Evolutionary conservation across 2,797 vertebrate genomes (phyloP).

Genomic region (Neosilurus mollespiculum): DNA sequence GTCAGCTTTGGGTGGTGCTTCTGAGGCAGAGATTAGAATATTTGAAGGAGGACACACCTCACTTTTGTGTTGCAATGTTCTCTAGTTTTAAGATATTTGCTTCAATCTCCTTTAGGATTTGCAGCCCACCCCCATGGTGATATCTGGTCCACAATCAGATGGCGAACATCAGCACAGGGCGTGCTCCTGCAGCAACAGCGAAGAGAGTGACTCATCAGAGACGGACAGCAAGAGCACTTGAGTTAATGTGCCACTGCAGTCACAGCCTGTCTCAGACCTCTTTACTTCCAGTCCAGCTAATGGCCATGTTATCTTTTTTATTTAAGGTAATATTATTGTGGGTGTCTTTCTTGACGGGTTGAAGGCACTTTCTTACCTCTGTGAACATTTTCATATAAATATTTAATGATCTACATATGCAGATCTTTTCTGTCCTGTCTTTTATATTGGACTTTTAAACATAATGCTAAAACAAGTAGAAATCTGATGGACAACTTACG

Average conservation of each 20-base stretch:
- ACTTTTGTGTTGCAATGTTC: not conserved
- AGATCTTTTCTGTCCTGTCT: not conserved
- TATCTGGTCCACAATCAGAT: slow-evolving; percentile 23
- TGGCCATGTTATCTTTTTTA: not conserved
- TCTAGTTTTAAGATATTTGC: not conserved
- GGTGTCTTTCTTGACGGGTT: not conserved
- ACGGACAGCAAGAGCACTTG: slow-evolving; percentile 69
- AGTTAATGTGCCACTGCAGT: not conserved
- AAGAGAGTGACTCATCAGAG: slow-evolving; percentile 68
- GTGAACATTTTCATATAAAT: slow-evolving; percentile 2
- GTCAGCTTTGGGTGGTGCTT: not conserved
- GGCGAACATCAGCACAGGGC: slow-evolving; percentile 31
- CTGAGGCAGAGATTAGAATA: not conserved
- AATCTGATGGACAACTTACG: not conserved
- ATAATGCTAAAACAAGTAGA: not conserved
- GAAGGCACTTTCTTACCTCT: not conserved
- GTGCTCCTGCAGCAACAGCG: slow-evolving; percentile 52
- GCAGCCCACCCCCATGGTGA: slow-evolving; percentile 19
- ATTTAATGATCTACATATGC: slow-evolving; percentile 6
- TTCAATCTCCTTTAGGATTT: not conserved
- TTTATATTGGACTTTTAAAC: not conserved
- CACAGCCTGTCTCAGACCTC: slow-evolving; percentile 43
- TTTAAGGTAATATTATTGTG: not conserved
- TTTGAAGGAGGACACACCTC: not conserved
- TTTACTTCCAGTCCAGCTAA: not conserved